These are phyloP conservation scores for Triplophysa yarkandensis DNA, from an alignment of 2,797 vertebrate species.

Conservation along the genomic window DNA sequence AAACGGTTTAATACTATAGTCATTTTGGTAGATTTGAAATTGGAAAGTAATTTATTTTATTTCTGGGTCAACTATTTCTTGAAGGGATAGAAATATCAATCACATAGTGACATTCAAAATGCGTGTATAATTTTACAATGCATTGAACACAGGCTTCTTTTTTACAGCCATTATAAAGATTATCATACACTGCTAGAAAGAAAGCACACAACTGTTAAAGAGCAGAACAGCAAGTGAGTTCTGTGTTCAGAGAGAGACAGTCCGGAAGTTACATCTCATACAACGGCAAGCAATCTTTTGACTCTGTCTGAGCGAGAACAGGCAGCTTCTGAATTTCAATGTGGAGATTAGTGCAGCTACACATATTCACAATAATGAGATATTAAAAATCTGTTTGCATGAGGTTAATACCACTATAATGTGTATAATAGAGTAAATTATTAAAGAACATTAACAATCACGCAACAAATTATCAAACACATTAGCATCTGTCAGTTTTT, in stretches of 20 bases:
- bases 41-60: too few relatives aligned
- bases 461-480: conserved; percentile 15
- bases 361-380: conserved; percentile 50
- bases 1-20: too few relatives aligned
- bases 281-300: not conserved
- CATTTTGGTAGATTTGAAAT: too few relatives aligned
- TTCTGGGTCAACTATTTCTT: too few relatives aligned
- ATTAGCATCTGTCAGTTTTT: conserved; percentile 7
- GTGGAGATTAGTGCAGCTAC: conserved; percentile 32
- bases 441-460: conserved; percentile 41
- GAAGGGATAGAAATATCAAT: too few relatives aligned
- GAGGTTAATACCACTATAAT: conserved; percentile 37
- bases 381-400: conserved; percentile 45
- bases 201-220: not conserved
- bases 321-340: conserved; percentile 25
- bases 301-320: not conserved
- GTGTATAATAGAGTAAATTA: conserved; percentile 34
- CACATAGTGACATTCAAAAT: too few relatives aligned
- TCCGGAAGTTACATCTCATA: not conserved
- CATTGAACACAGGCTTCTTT: not conserved
- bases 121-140: not conserved
- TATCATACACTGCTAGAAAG: not conserved
- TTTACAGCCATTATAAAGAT: not conserved
- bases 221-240: not conserved
- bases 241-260: not conserved